Evolutionary conservation across 2,888 invertebrate genomes (phyloP).

Genomic region (Monopis laevigella): DNA sequence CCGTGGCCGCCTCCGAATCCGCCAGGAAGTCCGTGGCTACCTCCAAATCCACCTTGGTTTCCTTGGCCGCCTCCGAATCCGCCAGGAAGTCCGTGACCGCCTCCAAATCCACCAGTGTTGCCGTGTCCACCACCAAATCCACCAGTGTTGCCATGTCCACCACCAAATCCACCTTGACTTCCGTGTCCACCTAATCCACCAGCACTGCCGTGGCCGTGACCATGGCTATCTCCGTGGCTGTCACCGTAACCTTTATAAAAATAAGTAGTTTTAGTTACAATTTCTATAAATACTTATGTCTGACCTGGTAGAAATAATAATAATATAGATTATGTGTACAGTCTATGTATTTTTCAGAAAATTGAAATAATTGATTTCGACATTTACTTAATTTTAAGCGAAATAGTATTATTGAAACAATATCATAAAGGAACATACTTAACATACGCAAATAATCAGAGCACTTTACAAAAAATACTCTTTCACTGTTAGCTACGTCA

Average conservation of each 20-base stretch:
- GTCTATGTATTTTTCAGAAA: too few relatives aligned
- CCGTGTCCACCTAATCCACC: slow-evolving; percentile 17
- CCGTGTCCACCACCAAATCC: slow-evolving; percentile 4
- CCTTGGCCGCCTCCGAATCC: slow-evolving; percentile 1
- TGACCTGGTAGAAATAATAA: too few relatives aligned
- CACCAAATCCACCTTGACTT: slow-evolving; percentile 16
- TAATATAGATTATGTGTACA: too few relatives aligned
- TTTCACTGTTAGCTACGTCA: too few relatives aligned
- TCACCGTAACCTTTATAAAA: slow-evolving; percentile 4
- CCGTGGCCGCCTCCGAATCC: background rate
- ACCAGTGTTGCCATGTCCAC: slow-evolving; percentile 1
- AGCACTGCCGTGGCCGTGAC: slow-evolving; percentile 13
- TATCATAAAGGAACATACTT: too few relatives aligned
- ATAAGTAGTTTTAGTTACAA: background rate
- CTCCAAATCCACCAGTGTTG: background rate
- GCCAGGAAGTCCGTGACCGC: background rate
- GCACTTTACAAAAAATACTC: too few relatives aligned
- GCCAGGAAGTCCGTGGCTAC: background rate
- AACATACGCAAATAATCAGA: too few relatives aligned
- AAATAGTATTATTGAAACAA: too few relatives aligned
- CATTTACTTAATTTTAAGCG: too few relatives aligned
- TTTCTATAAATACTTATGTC: too few relatives aligned
- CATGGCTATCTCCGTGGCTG: slow-evolving; percentile 4
- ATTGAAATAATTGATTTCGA: too few relatives aligned
- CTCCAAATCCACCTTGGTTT: background rate